Base-by-base conservation (phyloP, 2,113 vertebrate genomes). In the Trichomycterus rosablanca region DNA sequence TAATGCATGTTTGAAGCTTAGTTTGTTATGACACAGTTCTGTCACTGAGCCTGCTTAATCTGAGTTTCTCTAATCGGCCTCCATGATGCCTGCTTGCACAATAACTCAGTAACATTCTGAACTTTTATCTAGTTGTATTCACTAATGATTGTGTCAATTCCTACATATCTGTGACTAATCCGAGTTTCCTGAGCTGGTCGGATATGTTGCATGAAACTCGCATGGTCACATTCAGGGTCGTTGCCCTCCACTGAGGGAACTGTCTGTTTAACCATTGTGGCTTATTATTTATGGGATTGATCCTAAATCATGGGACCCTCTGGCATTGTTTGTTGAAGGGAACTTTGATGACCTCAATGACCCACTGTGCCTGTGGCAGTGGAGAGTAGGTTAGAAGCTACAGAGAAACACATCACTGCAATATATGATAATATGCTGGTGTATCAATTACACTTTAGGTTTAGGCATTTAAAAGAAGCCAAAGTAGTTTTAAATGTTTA, bases 281-380 rank as follows among this genome's bases (percentile, higher is more conserved):
- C 18, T 10, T 28, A 11, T 65, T 55, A 48, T 56, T 53, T 39
- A n/a, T 56, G 30, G 46, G 26, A 16, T 9, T 37, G 18, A 3
- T n/a, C 15, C 5, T 65, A 19, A 57, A 40, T 49, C 44, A 65
- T 39, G 44, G 18, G 43, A 5, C 11, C 20, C 11, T n/a, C 22
- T 40, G 32, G 15, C 52, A 30, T 57, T 49, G 52, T 56, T 56
- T 57, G 48, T 37, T 7, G 26, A 37, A 14, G 32, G 24, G 34
- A 48, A 49, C 52, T 65, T 30, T n/a, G 15, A 30, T 28, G 62
- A 65, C 52, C 63, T 22, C 63, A 30, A 22, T 56, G 63, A 65
- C 62, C 42, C 42, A 34, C 12, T 15, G 8, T 22, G 32, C 23
- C 10, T 40, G 63, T 48, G 43, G 22, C 32, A 32, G 26, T 59